Percentiles rank a stretch among this genome's conserved stretches.
These are phyloP conservation scores for Cephus spinipes DNA, from an alignment of 2,888 invertebrate species.

Conservation along the genomic window DNA sequence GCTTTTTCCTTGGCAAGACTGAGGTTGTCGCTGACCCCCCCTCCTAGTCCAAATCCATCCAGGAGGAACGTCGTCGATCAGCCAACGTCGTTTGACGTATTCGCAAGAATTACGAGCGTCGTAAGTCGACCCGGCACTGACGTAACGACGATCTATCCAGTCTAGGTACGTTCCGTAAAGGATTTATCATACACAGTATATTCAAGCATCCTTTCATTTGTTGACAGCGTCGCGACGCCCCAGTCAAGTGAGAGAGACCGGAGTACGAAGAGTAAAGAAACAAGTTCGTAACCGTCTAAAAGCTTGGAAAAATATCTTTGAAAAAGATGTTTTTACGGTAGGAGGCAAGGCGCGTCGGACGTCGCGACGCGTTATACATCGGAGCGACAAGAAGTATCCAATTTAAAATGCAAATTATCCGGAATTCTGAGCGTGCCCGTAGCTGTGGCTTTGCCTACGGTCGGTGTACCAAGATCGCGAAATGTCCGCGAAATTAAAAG, in stretches of 20 bases:
- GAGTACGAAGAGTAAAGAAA: not conserved
- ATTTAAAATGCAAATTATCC: constrained; percentile 63
- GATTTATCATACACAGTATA: not conserved
- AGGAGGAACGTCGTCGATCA: not conserved
- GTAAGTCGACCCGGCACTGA: not conserved
- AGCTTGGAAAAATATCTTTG: not conserved
- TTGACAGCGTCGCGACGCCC: not conserved
- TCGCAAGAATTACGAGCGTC: constrained; percentile 42
- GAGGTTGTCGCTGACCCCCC: not conserved
- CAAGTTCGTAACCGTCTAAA: not conserved
- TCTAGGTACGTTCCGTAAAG: not conserved
- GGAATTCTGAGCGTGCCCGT: constrained; percentile 56
- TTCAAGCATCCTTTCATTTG: not conserved
- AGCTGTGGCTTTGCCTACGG: constrained; percentile 29
- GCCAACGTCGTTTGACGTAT: constrained; percentile 11
- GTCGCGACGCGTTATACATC: not conserved
- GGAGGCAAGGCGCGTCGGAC: not conserved
- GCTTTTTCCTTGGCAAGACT: not conserved
- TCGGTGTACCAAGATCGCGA: constrained; percentile 37
- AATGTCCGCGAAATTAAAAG: constrained; percentile 64
- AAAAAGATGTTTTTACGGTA: not conserved
- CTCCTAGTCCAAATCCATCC: not conserved
- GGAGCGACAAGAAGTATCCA: constrained; percentile 35
- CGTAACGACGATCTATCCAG: not conserved
- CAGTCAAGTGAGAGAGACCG: not conserved